Evolutionary conservation across 2,888 invertebrate species (phyloP), one percentile per base, ranked within the genome.

Genomic region (Osmoderma eremita): DNA sequence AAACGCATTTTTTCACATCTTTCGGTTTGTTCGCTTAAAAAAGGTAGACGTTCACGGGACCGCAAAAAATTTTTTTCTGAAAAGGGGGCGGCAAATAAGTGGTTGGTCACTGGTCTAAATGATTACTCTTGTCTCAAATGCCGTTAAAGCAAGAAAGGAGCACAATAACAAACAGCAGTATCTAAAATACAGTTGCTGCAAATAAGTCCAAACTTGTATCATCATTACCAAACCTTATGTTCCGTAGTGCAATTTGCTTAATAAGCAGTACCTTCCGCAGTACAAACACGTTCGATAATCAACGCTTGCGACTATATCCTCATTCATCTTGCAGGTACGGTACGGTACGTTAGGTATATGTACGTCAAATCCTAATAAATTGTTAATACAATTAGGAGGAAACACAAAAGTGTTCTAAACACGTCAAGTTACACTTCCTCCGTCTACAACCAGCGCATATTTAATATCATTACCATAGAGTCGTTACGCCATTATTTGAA

Each of bases 391-490:
- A 58, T 66, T 66, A 66, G 50, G 65, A 58, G 18, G 50, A 61
- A 66, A 61, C 65, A 61, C 61, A 61, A 66, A 67, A 67, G 64
- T 67, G 39, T 24, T 50, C 67, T 51, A 64, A 67, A 56, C 50
- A 58, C 64, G 64, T 67, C 64, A 67, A 42, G 51, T 50, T 67
- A 18, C 50, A 13, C 49, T 50, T 17, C 48, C 41, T 54, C 39
- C 63, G n/a, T 63, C 48, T 63, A 38, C 18, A 38, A 17, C 53
- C n/a, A 39, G 63, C 45, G 65, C 61, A 68, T 67, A 65, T 69
- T 63, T 70, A 70, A 70, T 69, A 64, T 70, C 67, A 67, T 70
- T 70, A 70, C 38, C 65, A 45, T 51, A 63, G 66, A 69, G 65
- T 69, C 70, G 65, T 70, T 70, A 70, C 53, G 42, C 67, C 58